Evolutionary conservation across 53 echinoderm and acorn worm genomes (phyloP), one percentile per base, ranked within the genome.

Genomic region (Glandiceps talaboti): DNA sequence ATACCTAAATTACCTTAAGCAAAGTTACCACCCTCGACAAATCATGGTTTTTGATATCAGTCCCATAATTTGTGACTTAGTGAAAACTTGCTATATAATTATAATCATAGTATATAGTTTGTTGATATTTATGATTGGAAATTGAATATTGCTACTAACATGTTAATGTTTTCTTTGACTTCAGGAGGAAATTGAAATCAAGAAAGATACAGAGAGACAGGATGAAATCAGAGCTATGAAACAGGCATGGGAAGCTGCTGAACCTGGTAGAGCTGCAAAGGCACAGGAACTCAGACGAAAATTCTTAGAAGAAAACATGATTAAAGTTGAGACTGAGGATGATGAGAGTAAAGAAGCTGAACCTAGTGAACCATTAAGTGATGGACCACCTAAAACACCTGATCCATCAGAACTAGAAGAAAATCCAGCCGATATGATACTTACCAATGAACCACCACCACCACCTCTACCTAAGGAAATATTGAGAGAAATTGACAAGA

Each of bases 201-300:
- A 87, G 73, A 87, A 91, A 31, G 99, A 99, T 85, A 94, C 99
- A 0, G 99, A 94, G 82, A 83, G 93, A 0, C 93, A 93, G 72
- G 99, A 99, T 33, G 93, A 99, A 87, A 99, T 99, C 80, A 86
- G 99, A 30, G 99, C 99, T 25, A 91, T 94, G 99, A 99, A 99
- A 89, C 99, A 97, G 76, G 99, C 93, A 1, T 99, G 99, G 99
- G 97, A 94, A 79, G 99, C 99, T 25, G 99, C 94, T 0, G 99
- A 99, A 32, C 99, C 99, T 33, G 99, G 99, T 30, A 77, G 99
- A 79, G 99, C 93, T 1, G 89, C 91, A 77, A 99, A 99, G 77
- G 99, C 99, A 14, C 93, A 83, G 76, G 83, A 88, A 0, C 87
- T 91, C 33, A 86, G 99, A 82, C 91, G 91, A 75, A 91, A 94